A percentile compares a stretch with the other conserved stretches of the same genome.
phyloP scores from a whole-genome alignment of 2,113 vertebrate species.

The Etheostoma spectabile region DNA sequence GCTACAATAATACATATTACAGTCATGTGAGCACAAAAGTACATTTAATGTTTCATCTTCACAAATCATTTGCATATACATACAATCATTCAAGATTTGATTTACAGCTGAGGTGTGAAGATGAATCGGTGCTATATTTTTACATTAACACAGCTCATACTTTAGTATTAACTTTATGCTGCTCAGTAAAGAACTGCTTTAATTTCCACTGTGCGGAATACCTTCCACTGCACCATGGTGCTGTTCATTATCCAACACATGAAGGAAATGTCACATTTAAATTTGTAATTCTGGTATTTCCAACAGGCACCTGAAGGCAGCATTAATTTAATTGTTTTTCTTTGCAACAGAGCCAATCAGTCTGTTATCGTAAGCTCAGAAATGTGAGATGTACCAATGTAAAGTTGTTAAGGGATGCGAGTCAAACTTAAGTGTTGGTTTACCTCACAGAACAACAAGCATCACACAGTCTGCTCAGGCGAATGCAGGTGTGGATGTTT shows the following conservation, averaged over 20 bases:
- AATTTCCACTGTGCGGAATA: constrained; percentile 32
- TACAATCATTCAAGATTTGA: constrained; percentile 15
- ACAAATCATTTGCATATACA: constrained; percentile 41
- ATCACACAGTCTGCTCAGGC: not conserved
- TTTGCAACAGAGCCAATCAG: constrained; percentile 16
- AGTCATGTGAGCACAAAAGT: constrained; percentile 5
- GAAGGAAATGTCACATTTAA: constrained; percentile 74
- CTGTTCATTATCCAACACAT: constrained; percentile 19
- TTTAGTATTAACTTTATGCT: constrained; percentile 1
- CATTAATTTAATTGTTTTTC: constrained; percentile 28
- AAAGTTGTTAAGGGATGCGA: not conserved
- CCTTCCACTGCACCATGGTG: constrained; percentile 13
- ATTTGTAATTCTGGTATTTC: constrained; percentile 75
- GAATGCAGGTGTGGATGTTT: not conserved
- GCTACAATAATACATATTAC: constrained; percentile 9
- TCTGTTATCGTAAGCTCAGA: not conserved
- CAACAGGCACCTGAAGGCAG: constrained; percentile 46
- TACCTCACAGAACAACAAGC: not conserved
- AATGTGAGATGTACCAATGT: constrained; percentile 1
- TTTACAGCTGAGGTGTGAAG: not conserved
- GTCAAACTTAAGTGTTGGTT: not conserved
- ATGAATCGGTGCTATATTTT: constrained; percentile 10
- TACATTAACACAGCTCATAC: not conserved
- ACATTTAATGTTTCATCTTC: constrained; percentile 26
- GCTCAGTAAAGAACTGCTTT: constrained; percentile 22